Evolutionary conservation across 2,113 vertebrate species (phyloP), one percentile per base, ranked within the genome.

Genomic region (Patagioenas fasciata): DNA sequence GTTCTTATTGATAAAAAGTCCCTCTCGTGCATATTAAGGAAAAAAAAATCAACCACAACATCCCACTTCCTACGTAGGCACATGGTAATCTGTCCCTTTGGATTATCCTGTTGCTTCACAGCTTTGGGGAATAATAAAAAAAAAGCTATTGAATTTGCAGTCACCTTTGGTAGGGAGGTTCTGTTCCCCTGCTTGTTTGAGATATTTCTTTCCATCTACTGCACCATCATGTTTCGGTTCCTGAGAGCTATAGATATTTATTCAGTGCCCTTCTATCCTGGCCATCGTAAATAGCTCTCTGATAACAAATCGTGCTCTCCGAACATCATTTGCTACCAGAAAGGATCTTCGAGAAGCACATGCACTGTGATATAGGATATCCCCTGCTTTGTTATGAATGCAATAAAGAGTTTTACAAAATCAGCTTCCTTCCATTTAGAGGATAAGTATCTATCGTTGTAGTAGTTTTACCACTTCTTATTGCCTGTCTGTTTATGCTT

Each of bases 211-310:
- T 88, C 94, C 93, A 64, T 85, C 89, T 95, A 47, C 29, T 82
- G 83, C 71, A 40, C 71, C 69, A 67, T 80, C 73, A 5, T 58
- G 86, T 86, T 84, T 89, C 70, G 85, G 78, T 95, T 96, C 78
- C 93, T 95, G 90, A 94, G 92, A 95, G 90, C 85, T 82, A 57
- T 8, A 97, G 95, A 91, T 96, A 97, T 61, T 92, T 97, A 96
- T 91, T 89, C 89, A 48, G 82, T 61, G 86, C 65, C 88, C 86
- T 96, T 85, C 91, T 85, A 96, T 93, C 97, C 85, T 32, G 82
- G 73, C 71, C 81, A 91, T 96, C 95, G 7, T 94, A 96, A 96
- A 96, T 71, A 97, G 88, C 85, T 95, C 91, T 93, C 84, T 88
- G 91, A 94, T 97, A 97, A 96, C 81, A 96, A 95, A 97, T 86